Conservation (phyloP, 2,113 vertebrate species). For the Hemichromis elongatus region DNA sequence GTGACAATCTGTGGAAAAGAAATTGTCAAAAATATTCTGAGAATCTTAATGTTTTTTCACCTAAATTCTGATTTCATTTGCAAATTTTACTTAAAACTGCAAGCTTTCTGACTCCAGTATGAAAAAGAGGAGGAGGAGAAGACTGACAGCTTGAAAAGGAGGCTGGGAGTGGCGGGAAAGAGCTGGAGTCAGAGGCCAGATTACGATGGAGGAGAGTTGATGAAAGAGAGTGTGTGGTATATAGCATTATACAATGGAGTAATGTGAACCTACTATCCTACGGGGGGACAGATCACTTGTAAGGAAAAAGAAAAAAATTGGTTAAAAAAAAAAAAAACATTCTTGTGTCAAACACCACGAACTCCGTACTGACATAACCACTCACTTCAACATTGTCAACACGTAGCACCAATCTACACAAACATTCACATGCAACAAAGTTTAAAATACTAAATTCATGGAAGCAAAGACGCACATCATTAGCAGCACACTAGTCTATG, state of each 20-base stretch:
- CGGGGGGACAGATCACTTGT: constrained; percentile 36
- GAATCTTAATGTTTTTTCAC: background rate
- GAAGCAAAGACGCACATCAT: background rate
- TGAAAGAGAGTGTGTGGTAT: background rate
- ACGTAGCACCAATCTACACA: background rate
- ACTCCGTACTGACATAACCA: background rate
- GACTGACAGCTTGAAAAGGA: background rate
- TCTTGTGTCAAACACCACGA: background rate
- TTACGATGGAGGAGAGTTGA: background rate
- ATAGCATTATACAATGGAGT: background rate
- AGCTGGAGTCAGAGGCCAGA: background rate
- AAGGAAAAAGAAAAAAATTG: background rate
- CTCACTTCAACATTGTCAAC: background rate
- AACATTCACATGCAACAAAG: background rate
- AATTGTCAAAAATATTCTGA: background rate
- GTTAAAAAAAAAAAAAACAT: background rate
- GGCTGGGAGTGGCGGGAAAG: background rate
- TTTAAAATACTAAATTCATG: constrained; percentile 17
- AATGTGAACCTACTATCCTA: constrained; percentile 19
- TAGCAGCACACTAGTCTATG: background rate
- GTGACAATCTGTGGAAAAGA: too few relatives aligned
- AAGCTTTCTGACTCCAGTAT: background rate
- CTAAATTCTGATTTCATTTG: background rate
- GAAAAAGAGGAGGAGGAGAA: background rate
- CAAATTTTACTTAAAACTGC: too few relatives aligned